Percentiles rank a stretch among this genome's conserved stretches.
These are phyloP conservation scores for Lasioglossum malachurum DNA, from an alignment of 2,888 invertebrate species.

Conservation along the genomic window DNA sequence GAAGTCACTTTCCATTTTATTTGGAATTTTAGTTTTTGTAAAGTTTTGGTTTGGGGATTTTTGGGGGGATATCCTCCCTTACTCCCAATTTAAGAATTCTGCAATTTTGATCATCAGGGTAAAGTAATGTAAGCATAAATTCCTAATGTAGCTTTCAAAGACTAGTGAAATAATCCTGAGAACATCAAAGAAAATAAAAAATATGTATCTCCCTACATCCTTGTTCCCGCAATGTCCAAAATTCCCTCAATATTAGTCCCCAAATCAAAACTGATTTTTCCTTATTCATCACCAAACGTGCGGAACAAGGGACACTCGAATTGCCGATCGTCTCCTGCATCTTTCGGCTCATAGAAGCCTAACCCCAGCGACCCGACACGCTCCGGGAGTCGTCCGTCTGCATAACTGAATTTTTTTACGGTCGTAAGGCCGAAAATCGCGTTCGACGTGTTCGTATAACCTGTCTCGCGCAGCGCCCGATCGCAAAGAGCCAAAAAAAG, in stretches of 20 bases:
- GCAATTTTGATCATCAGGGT: not conserved
- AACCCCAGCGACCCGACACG: constrained; percentile 4
- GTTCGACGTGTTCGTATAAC: not conserved
- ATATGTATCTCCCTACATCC: not conserved
- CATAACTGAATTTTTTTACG: not conserved
- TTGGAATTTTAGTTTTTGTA: not conserved
- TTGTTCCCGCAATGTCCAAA: not conserved
- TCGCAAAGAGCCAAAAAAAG: constrained; percentile 10
- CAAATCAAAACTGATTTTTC: not conserved
- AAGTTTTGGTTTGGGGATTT: not conserved
- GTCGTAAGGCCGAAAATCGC: not conserved
- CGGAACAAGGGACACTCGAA: not conserved
- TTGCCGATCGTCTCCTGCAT: not conserved
- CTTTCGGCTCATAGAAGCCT: not conserved
- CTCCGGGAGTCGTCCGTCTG: not conserved
- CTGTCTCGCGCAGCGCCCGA: constrained; percentile 11
- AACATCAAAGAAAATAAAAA: not conserved
- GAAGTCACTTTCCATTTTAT: not conserved
- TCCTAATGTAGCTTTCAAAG: not conserved
- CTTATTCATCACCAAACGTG: not conserved
- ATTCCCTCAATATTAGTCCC: too few relatives aligned
- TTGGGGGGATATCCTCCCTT: not conserved
- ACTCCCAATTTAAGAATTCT: not conserved
- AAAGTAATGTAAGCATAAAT: not conserved
- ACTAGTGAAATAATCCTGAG: not conserved